phyloP scores from a whole-genome alignment of 2,888 invertebrate genomes.

The Drosophila affinis region DNA sequence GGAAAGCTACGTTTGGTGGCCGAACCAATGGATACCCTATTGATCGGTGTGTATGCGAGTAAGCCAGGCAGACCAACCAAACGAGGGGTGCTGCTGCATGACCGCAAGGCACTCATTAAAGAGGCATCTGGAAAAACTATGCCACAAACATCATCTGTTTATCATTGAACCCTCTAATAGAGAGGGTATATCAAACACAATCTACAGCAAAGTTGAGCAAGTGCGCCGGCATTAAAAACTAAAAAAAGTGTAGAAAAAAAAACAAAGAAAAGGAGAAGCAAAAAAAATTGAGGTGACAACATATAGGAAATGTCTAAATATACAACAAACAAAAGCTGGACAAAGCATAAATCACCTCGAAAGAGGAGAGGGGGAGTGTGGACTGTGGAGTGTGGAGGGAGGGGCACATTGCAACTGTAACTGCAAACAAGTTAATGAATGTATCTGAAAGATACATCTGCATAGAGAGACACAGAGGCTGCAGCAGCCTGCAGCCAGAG shows the following conservation, averaged over 20 bases:
- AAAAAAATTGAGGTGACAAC: constrained; percentile 59
- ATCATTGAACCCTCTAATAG: neutral
- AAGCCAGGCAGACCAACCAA: neutral
- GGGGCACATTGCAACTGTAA: constrained; percentile 34
- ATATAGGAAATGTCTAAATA: constrained; percentile 71
- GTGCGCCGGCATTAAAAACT: constrained; percentile 35
- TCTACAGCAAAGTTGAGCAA: constrained; percentile 51
- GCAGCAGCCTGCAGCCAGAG: neutral
- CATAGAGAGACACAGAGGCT: constrained; percentile 45
- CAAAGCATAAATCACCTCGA: constrained; percentile 64
- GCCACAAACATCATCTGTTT: neutral
- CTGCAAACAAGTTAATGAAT: constrained; percentile 75
- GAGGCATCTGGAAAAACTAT: no score
- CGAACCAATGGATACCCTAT: neutral
- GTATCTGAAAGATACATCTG: constrained; percentile 75
- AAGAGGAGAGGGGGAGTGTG: neutral
- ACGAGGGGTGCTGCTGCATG: no score
- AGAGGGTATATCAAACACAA: neutral
- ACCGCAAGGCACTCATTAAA: no score
- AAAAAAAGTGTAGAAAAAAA: constrained; percentile 20
- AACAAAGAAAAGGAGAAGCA: neutral
- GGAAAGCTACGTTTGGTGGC: neutral
- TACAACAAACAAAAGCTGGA: constrained; percentile 35
- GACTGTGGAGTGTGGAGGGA: neutral
- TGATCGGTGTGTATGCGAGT: neutral